Evolutionary conservation across 2,113 vertebrate species (phyloP), one percentile per base, ranked within the genome.

Genomic region (Rhabdornis inornatus): DNA sequence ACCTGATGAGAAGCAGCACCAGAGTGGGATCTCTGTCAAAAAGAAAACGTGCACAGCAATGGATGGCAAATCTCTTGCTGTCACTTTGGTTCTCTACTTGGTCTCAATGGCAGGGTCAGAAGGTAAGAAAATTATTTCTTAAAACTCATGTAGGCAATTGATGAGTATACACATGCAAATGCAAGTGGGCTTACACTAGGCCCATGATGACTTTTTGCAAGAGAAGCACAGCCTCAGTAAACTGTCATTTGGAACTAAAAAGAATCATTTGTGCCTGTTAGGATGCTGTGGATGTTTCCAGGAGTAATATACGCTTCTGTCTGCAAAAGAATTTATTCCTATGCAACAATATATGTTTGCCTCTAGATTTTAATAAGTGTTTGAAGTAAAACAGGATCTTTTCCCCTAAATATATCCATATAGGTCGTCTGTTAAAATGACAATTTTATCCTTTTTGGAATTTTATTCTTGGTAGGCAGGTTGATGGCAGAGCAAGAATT

Each of bases 101-200:
- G 40, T 98, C 12, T 94, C 94, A 72, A 9, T 95, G 24, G 44
- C 85, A 14, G 45, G 97, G 52, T 94, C 96, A 79, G 96, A 98
- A 98, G 98, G 98, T 99, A 97, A 97, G 96, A 11, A 13, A 40
- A 83, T 11, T 9, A 28, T 50, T 53, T 90, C 59, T 74, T 65
- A 49, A 50, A 60, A 42, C 18, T 87, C 30, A 18, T 5, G 6
- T 33, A 71, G 39, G n/a, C 22, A 39, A 31, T 31, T 11, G 39
- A 16, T 72, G 27, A 52, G 40, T 7, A 33, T 2, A 17, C 2
- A 2, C 5, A 30, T 15, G 35, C 25, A 80, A 37, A 59, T 40
- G 24, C 11, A 65, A 47, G 35, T 11, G n/a, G n/a, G 24, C 27
- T 83, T 71, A 30, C 2, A 11, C 52, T 53, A 7, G 14, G 39